Evolutionary conservation across 2,888 invertebrate genomes (phyloP), one percentile per base, ranked within the genome.

Genomic region (Parascotia fuliginaria): DNA sequence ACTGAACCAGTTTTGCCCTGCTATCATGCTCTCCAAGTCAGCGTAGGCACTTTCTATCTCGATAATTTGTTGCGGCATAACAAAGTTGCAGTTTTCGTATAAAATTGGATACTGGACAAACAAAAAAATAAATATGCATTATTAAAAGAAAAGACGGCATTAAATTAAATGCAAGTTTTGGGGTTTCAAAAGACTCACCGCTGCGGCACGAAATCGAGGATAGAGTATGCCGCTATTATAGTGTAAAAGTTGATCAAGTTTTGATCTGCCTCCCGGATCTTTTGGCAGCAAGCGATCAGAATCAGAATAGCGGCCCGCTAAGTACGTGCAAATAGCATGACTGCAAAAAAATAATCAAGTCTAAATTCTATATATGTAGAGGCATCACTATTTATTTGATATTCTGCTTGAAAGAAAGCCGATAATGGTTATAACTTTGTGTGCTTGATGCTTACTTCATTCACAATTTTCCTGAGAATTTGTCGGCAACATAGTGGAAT

Each of bases 321-420:
- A 59, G 49, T 87, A 88, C 0, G 76, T 59, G 42, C 68, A 79
- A 43, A 87, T 87, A 0, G 85, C 80, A 42, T 87, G 85, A 48
- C 88, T 88, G 71, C 12, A 42, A 42, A 28, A 0, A 13, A 34
- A n/a, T n/a, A 22, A 24, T 24, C 3, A 24, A 24, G n/a, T n/a
- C n/a, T n/a, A n/a, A n/a, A n/a, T n/a, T n/a, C n/a, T n/a, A n/a
- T n/a, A n/a, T n/a, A n/a, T n/a, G n/a, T n/a, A n/a, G n/a, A n/a
- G n/a, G n/a, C n/a, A n/a, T n/a, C n/a, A n/a, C n/a, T n/a, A n/a
- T n/a, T n/a, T n/a, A n/a, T n/a, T n/a, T n/a, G n/a, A n/a, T n/a
- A n/a, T n/a, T n/a, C n/a, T n/a, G n/a, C n/a, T n/a, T n/a, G n/a
- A n/a, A n/a, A n/a, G n/a, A n/a, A n/a, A n/a, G n/a, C n/a, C n/a